Evolutionary conservation across 2,113 vertebrate species (phyloP).

Genomic region (Sphyrna mokarran): DNA sequence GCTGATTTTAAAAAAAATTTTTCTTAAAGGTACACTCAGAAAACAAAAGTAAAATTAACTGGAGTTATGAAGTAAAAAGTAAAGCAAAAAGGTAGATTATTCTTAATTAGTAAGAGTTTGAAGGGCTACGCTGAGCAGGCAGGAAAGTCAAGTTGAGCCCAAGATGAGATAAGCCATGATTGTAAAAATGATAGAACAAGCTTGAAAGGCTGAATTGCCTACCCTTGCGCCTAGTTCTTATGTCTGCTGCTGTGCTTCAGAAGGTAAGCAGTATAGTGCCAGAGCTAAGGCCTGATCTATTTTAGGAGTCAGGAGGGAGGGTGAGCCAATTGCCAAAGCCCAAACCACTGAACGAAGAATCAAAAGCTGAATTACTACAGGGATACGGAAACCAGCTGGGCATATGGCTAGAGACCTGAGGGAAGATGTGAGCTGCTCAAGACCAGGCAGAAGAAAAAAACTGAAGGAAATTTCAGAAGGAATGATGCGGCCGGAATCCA

Average conservation of each 20-base stretch:
- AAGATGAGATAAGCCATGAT: too few species aligned
- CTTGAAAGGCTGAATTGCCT: too few species aligned
- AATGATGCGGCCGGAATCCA: not conserved
- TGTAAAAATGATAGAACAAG: too few species aligned
- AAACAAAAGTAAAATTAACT: not conserved
- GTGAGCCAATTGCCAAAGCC: not conserved
- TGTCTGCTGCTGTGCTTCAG: too few species aligned
- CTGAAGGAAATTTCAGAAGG: not conserved
- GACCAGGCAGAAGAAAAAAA: not conserved
- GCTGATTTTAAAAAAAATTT: too few species aligned
- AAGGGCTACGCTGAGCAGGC: too few species aligned
- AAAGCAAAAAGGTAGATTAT: not conserved
- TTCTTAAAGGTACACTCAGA: too few species aligned
- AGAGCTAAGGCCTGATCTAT: not conserved
- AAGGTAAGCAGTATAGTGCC: not conserved
- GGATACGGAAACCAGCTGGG: not conserved
- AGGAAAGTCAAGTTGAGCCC: too few species aligned
- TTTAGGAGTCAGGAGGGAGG: not conserved
- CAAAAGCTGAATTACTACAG: too few species aligned
- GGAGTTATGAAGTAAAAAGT: not conserved
- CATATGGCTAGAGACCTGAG: not conserved
- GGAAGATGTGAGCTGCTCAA: not conserved
- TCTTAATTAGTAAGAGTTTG: too few species aligned
- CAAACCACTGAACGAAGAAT: not conserved
- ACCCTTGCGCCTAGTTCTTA: too few species aligned